phyloP scores from a whole-genome alignment of 2,113 vertebrate species.

The Narcine bancroftii region DNA sequence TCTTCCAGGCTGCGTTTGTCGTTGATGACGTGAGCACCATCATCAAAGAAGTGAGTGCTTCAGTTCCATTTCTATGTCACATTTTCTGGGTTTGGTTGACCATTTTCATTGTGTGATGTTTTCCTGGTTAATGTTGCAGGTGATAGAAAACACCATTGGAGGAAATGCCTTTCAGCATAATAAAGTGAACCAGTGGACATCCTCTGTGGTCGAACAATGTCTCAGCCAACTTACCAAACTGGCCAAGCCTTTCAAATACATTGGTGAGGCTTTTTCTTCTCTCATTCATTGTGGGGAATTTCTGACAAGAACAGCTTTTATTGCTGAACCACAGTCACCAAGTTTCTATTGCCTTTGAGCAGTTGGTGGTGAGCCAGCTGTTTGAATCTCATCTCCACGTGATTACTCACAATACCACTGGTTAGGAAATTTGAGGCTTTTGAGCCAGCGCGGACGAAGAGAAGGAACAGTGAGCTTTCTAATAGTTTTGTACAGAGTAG shows the following conservation, averaged over 20 bases:
- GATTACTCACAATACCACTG: too few species aligned
- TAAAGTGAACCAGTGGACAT: constrained; percentile 43
- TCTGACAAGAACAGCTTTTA: too few species aligned
- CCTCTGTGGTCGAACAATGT: constrained; percentile 41
- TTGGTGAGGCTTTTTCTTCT: constrained; percentile 30
- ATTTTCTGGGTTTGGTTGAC: neutral
- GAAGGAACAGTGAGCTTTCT: too few species aligned
- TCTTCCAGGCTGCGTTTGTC: constrained; percentile 41
- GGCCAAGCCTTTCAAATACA: constrained; percentile 44
- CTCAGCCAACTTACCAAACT: constrained; percentile 43
- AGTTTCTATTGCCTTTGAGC: too few species aligned
- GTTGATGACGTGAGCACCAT: constrained; percentile 44
- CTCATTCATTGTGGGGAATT: too few species aligned
- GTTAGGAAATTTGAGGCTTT: too few species aligned
- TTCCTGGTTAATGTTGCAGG: constrained; percentile 4
- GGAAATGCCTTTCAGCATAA: constrained; percentile 41
- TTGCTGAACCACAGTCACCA: too few species aligned
- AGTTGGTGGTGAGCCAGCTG: too few species aligned
- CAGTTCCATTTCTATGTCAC: neutral
- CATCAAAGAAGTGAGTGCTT: constrained; percentile 42
- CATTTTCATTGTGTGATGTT: neutral
- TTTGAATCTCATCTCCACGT: too few species aligned
- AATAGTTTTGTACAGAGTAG: too few species aligned
- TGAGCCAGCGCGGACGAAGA: too few species aligned
- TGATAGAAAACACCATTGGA: constrained; percentile 42